phyloP scores from a whole-genome alignment of 2,888 invertebrate species.

The Hedychridium roseum region DNA sequence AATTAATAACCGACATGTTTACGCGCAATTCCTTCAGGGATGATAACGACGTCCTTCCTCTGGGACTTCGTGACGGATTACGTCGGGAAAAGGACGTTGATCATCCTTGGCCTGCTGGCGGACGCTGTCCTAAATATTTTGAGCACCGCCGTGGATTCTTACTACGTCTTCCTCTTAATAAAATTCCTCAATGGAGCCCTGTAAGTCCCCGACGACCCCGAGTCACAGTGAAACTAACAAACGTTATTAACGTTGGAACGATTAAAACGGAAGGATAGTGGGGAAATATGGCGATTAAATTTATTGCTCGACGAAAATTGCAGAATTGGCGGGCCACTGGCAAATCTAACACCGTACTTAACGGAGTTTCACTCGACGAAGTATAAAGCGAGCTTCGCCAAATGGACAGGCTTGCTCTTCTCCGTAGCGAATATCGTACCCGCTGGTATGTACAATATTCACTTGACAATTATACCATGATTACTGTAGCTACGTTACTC shows the following conservation, averaged over 20 bases:
- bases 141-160: slow-evolving; percentile 73
- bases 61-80: slow-evolving; percentile 82
- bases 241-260: too few species aligned
- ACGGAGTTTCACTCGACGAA: slow-evolving; percentile 77
- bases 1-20: too few species aligned
- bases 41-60: slow-evolving; percentile 77
- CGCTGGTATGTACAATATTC: slow-evolving; percentile 65
- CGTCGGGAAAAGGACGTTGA: slow-evolving; percentile 73
- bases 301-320: too few species aligned
- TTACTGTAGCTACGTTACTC: too few species aligned
- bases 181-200: slow-evolving; percentile 78
- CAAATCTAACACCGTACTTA: slow-evolving; percentile 75
- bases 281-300: too few species aligned
- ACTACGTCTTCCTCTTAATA: slow-evolving; percentile 73
- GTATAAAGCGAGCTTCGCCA: slow-evolving; percentile 72
- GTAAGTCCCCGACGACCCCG: slow-evolving; percentile 74
- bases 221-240: too few species aligned
- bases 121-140: slow-evolving; percentile 72
- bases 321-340: slow-evolving; percentile 77
- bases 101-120: slow-evolving; percentile 73
- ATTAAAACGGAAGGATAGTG: too few species aligned
- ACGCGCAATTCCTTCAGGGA: slow-evolving; percentile 68
- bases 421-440: slow-evolving; percentile 72
- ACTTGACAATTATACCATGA: too few species aligned
- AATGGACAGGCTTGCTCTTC: slow-evolving; percentile 74